Evolutionary conservation across 37 sponge, comb jelly and placozoan species (phyloP), one percentile per base, ranked within the genome.

Genomic region (Beroe ovata): DNA sequence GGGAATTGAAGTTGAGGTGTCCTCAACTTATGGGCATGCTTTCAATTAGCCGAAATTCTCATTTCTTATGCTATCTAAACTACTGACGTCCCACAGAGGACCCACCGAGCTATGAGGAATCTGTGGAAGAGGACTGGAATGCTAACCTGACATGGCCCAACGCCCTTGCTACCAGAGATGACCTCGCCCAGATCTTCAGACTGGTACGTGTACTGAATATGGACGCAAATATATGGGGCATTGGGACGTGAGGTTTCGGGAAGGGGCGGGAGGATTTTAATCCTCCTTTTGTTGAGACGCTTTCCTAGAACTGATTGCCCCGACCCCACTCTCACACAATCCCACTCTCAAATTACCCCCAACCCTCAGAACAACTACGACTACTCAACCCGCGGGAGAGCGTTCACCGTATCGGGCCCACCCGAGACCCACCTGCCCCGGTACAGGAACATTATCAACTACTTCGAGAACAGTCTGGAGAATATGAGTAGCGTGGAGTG

Each of bases 351-450:
- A n/a, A n/a, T n/a, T n/a, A n/a, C n/a, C n/a, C n/a, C n/a, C n/a
- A n/a, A n/a, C n/a, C n/a, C n/a, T n/a, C 71, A 77, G 84, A 77
- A 77, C 47, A 40, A 77, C 84, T 77, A 42, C 84, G 84, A 77
- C 84, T 77, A 77, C 47, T 77, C 84, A 4, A 77, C 84, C 54
- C 41, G 84, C 1, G 84, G 84, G 28, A 38, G 84, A 40, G 84
- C 84, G 47, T 77, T 77, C 47, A 77, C 84, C 4, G 84, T 77
- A 1, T 42, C 54, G 1, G 84, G 84, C 18, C 84, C 84, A 2
- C 6, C 84, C 2, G 84, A 77, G 21, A 42, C 38, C 20, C 29
- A 8, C n/a, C 36, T 35, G n/a, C 54, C 42, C 28, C 26, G 38
- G 14, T 77, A 77, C 84, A 1, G 47, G 84, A 77, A 77, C 47